Evolutionary conservation across 2,113 vertebrate species (phyloP).

Genomic region (Tragulus kanchil): DNA sequence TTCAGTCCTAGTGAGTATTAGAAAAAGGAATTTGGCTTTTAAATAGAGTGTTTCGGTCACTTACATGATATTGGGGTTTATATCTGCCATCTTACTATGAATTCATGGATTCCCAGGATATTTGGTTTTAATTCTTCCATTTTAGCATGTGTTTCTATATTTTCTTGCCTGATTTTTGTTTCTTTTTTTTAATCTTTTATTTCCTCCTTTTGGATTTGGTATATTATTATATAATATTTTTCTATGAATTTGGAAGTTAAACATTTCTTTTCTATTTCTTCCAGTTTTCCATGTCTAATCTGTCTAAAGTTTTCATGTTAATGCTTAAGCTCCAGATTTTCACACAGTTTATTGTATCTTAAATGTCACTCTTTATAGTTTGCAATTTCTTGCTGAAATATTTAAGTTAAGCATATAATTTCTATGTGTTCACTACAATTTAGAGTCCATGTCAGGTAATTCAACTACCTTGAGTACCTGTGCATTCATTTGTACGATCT

Average conservation of each 20-base stretch:
- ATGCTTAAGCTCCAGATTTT: neutral
- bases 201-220: neutral
- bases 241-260: slow-evolving; percentile 21
- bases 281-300: neutral
- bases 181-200: neutral
- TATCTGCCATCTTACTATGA: neutral
- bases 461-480: neutral
- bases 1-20: neutral
- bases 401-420: slow-evolving; percentile 12
- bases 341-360: slow-evolving; percentile 8
- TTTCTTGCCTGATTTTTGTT: neutral
- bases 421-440: neutral
- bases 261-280: neutral
- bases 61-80: neutral
- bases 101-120: neutral
- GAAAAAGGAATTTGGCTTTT: neutral
- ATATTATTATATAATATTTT: neutral
- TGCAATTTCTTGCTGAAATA: slow-evolving; percentile 30
- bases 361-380: neutral
- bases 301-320: neutral
- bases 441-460: neutral
- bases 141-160: neutral
- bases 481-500: neutral
- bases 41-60: neutral
- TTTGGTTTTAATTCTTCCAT: slow-evolving; percentile 23